phyloP scores from a whole-genome alignment of 2,113 vertebrate species.

The Callospermophilus lateralis region DNA sequence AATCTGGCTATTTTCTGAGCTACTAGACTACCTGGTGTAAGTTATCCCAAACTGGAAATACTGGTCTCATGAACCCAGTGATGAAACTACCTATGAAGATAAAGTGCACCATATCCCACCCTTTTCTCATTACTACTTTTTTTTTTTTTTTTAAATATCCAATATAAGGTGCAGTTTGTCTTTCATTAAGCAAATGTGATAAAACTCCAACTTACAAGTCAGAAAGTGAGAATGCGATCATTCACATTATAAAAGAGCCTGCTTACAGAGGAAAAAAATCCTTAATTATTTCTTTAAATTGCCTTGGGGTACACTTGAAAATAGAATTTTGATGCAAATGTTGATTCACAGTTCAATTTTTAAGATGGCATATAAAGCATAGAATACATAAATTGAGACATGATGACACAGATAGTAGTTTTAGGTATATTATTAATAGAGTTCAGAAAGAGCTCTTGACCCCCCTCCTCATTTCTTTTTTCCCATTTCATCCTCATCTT shows the following conservation, averaged over 20 bases:
- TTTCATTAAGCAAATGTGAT: conserved; percentile 52
- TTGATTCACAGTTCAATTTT: conserved; percentile 53
- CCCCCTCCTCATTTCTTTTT: conserved; percentile 40
- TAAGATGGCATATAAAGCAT: neutral
- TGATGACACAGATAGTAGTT: neutral
- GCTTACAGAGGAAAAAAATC: conserved; percentile 48
- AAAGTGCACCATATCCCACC: fast-evolving
- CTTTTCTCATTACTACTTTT: neutral
- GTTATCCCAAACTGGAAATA: neutral
- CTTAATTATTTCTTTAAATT: conserved; percentile 62
- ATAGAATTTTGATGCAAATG: conserved; percentile 62
- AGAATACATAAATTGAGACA: conserved; percentile 45
- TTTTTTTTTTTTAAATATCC: neutral
- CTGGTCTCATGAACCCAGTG: neutral
- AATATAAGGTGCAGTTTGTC: conserved; percentile 11
- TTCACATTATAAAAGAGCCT: conserved; percentile 56
- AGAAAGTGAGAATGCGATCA: conserved; percentile 55
- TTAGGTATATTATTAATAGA: conserved; percentile 14
- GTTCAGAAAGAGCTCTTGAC: conserved; percentile 57
- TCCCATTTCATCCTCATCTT: conserved; percentile 64
- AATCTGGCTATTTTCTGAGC: neutral
- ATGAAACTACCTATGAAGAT: neutral
- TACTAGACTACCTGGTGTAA: neutral
- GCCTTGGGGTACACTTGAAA: conserved; percentile 40
- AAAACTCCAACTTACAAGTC: conserved; percentile 4